Conservation (phyloP, 2,888 invertebrate genomes). For the Noctua comes region DNA sequence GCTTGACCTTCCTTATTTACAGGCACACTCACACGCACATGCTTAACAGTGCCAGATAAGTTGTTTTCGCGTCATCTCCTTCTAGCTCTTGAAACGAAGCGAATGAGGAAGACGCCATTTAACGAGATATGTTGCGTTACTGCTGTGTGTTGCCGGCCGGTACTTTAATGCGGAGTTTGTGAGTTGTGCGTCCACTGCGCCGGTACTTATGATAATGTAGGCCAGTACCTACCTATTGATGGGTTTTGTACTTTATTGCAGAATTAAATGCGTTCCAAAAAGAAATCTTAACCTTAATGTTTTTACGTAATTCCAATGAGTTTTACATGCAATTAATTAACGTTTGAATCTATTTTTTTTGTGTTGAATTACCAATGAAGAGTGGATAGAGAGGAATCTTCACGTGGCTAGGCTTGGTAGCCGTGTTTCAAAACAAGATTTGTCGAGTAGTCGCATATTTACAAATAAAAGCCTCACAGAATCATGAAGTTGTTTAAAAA, state of each 20-base stretch:
- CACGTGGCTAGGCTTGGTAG: conserved; percentile 75
- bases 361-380: background rate
- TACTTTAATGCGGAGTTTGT: conserved; percentile 70
- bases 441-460: conserved; percentile 80
- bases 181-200: conserved; percentile 58
- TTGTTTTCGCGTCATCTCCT: conserved; percentile 89
- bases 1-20: conserved; percentile 88
- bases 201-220: conserved; percentile 68
- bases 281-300: background rate
- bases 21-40: conserved; percentile 74
- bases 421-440: conserved; percentile 82
- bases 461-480: conserved; percentile 77
- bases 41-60: conserved; percentile 79
- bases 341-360: background rate
- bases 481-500: conserved; percentile 72
- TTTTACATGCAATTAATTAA: background rate
- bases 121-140: conserved; percentile 70
- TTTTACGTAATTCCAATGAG: background rate
- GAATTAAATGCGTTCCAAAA: background rate
- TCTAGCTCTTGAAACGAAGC: conserved; percentile 80
- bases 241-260: conserved; percentile 22
- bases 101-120: conserved; percentile 79
- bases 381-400: conserved; percentile 54
- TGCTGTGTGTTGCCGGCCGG: conserved; percentile 71
- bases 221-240: conserved; percentile 62